These are phyloP conservation scores for Eupithecia pulchellata DNA, from an alignment of 2,888 invertebrate genomes.

Conservation along the genomic window DNA sequence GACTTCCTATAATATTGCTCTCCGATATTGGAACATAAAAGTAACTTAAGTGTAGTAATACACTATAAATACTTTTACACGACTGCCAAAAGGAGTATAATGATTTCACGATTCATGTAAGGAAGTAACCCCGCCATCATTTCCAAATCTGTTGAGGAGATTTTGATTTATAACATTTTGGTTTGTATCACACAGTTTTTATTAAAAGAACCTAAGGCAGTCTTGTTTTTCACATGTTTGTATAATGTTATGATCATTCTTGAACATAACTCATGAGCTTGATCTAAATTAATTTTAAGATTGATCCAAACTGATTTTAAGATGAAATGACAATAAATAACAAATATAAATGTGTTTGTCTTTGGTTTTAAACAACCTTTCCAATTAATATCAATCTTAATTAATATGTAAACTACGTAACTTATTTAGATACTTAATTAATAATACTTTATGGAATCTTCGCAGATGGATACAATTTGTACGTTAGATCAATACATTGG, in stretches of 20 bases:
- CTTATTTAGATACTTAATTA: not conserved
- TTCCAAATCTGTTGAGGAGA: too few species aligned
- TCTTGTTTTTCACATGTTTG: too few species aligned
- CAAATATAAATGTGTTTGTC: not conserved
- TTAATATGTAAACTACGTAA: not conserved
- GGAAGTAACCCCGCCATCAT: too few species aligned
- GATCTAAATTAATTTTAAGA: not conserved
- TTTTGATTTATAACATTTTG: too few species aligned
- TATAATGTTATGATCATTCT: not conserved
- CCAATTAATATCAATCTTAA: not conserved
- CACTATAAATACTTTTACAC: not conserved
- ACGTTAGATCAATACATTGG: too few species aligned
- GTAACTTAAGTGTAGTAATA: not conserved
- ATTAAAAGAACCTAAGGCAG: too few species aligned
- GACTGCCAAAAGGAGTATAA: not conserved
- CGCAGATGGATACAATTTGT: too few species aligned
- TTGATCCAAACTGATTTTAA: not conserved
- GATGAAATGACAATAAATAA: not conserved
- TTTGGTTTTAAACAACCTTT: not conserved
- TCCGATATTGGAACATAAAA: not conserved
- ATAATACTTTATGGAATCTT: not conserved
- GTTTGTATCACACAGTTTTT: too few species aligned
- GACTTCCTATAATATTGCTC: not conserved
- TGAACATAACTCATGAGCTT: not conserved
- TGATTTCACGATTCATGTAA: not conserved